These are phyloP conservation scores for Syngnathus rostellatus DNA, from an alignment of 2,797 vertebrate species.

Conservation along the genomic window DNA sequence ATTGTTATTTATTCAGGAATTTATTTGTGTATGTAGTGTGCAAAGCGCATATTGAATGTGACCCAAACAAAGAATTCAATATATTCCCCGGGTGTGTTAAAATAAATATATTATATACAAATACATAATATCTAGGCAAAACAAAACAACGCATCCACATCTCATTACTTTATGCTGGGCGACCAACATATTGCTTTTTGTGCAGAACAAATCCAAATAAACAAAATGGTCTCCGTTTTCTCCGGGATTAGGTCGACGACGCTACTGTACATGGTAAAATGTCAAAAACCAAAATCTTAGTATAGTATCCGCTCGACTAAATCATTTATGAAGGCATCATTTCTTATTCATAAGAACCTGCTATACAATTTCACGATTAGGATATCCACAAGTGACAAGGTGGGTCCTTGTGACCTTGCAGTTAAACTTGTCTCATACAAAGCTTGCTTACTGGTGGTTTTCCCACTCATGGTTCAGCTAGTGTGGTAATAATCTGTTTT, in stretches of 20 bases:
- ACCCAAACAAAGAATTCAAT: not conserved
- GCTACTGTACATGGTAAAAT: constrained; percentile 58
- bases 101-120: not conserved
- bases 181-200: constrained; percentile 9
- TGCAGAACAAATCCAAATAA: not conserved
- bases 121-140: not conserved
- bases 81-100: not conserved
- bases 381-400: too few relatives aligned
- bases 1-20: not conserved
- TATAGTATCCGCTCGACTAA: too few relatives aligned
- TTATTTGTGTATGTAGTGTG: not conserved
- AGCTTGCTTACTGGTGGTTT: constrained; percentile 36
- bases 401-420: too few relatives aligned
- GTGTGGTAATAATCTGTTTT: constrained; percentile 72
- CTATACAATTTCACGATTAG: too few relatives aligned
- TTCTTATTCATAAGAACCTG: too few relatives aligned
- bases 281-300: constrained; percentile 15
- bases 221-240: constrained; percentile 17
- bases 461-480: constrained; percentile 56
- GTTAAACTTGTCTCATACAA: too few relatives aligned
- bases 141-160: constrained; percentile 14
- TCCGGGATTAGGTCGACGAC: constrained; percentile 47
- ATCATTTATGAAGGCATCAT: too few relatives aligned
- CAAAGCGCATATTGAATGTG: not conserved
- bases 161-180: constrained; percentile 21